phyloP scores from a whole-genome alignment of 2,888 invertebrate species.

The Andrena bucephala region DNA sequence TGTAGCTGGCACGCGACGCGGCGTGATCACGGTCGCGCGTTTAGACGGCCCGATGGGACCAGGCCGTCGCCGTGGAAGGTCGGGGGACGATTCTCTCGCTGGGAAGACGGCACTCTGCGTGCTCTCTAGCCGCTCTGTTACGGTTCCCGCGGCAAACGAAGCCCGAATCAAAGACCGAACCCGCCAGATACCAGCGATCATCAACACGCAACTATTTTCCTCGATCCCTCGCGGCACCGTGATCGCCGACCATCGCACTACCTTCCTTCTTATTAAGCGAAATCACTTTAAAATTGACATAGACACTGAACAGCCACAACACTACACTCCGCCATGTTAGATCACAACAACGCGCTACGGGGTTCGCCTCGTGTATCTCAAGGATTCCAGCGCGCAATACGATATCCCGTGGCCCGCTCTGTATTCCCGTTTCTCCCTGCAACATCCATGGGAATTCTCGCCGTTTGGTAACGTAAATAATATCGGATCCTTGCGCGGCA shows the following conservation, averaged over 20 bases:
- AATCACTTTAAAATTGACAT: constrained; percentile 85
- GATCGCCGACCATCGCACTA: constrained; percentile 68
- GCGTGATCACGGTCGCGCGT: constrained; percentile 19
- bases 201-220: constrained; percentile 59
- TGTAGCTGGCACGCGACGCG: constrained; percentile 41
- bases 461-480: too few species aligned
- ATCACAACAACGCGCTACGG: constrained; percentile 90
- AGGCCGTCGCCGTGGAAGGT: constrained; percentile 42
- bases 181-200: constrained; percentile 47
- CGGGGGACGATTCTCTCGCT: constrained; percentile 53
- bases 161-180: constrained; percentile 48
- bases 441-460: neutral
- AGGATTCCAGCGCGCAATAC: constrained; percentile 82
- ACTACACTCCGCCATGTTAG: constrained; percentile 89
- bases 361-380: constrained; percentile 86
- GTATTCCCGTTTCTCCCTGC: neutral
- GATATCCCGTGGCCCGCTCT: constrained; percentile 32
- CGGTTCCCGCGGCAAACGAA: constrained; percentile 69
- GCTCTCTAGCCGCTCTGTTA: constrained; percentile 69
- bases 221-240: constrained; percentile 56
- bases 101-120: constrained; percentile 69
- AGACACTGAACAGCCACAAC: constrained; percentile 87
- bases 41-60: constrained; percentile 1
- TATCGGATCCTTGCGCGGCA: too few species aligned
- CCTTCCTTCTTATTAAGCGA: constrained; percentile 68